Evolutionary conservation across 2,888 invertebrate species (phyloP), one percentile per base, ranked within the genome.

Genomic region (Lycophotia porphyrea): DNA sequence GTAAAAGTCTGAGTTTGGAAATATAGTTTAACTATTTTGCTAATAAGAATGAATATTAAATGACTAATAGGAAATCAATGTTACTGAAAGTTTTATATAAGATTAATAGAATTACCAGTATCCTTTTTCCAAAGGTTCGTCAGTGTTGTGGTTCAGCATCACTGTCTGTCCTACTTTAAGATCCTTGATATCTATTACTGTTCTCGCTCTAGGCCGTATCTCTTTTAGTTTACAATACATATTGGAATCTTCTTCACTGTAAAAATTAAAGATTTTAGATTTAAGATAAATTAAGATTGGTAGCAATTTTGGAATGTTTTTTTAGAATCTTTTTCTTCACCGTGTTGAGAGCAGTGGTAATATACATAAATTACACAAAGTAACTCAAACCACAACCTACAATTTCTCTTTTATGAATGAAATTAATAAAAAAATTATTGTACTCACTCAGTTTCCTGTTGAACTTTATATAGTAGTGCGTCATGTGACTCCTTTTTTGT

Each of bases 61-160:
- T 34, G 11, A 11, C n/a, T 7, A n/a, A 63, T 39, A 24, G 13
- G 2, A 36, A 61, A 61, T 11, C 13, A 61, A 36, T 61, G 24
- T 24, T 36, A 36, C 13, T 24, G 24, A 15, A 61, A n/a, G 36
- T 36, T 61, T 61, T 39, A 36, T 13, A n/a, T 24, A 36, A 24
- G 13, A 36, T n/a, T 27, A 58, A 58, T 18, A 27, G 8, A 18
- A 63, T 63, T 90, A 97, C 98, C 98, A 98, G 89, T 97, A 97
- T 11, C 98, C 98, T 87, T 97, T 95, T 84, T 97, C 97, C 36
- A 95, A 93, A 0, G 97, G 97, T 21, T 97, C 95, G 76, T 98
- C 98, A 18, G 97, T 95, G 90, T 98, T 98, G 89, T 98, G 97
- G 92, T 98, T 98, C 0, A 97, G 96, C 97, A 98, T 97, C 15